A percentile compares a stretch with the other conserved stretches of the same genome.
These are phyloP conservation scores for Sphenopsis melanotis DNA, from an alignment of 2,797 vertebrate species.

Conservation along the genomic window DNA sequence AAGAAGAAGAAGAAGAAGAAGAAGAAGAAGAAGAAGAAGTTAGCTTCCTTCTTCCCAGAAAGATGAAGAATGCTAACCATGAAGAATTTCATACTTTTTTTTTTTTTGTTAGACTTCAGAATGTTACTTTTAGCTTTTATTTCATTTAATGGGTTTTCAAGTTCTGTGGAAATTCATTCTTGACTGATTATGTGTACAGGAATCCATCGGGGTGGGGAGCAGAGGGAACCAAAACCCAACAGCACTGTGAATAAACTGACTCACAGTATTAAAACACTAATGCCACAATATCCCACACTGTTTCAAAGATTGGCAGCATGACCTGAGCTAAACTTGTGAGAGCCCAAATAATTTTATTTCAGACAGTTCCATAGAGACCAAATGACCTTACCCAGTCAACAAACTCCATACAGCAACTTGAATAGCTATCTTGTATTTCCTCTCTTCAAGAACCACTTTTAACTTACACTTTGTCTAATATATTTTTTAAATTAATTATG, in stretches of 20 bases:
- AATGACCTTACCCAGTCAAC: background rate
- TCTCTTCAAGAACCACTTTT: background rate
- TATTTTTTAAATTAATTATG: background rate
- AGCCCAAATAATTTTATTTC: background rate
- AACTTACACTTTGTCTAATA: background rate
- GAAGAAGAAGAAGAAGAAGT: background rate
- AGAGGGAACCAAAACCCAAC: background rate
- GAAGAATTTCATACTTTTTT: background rate
- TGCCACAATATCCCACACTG: background rate
- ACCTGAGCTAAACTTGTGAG: background rate
- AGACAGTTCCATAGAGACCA: background rate
- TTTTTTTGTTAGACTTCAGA: background rate
- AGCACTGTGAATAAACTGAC: background rate
- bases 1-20: background rate
- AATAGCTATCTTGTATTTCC: background rate
- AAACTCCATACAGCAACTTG: background rate
- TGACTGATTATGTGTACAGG: background rate
- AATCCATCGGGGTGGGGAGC: fast-evolving
- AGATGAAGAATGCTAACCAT: background rate
- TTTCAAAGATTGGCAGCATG: background rate
- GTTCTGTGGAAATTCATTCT: background rate
- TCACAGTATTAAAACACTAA: too few relatives aligned
- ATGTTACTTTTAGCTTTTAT: background rate
- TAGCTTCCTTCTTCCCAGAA: background rate
- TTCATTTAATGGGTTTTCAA: background rate